Base-by-base conservation (phyloP, 2,797 vertebrate genomes). In the Ctenopoma kingsleyae region DNA sequence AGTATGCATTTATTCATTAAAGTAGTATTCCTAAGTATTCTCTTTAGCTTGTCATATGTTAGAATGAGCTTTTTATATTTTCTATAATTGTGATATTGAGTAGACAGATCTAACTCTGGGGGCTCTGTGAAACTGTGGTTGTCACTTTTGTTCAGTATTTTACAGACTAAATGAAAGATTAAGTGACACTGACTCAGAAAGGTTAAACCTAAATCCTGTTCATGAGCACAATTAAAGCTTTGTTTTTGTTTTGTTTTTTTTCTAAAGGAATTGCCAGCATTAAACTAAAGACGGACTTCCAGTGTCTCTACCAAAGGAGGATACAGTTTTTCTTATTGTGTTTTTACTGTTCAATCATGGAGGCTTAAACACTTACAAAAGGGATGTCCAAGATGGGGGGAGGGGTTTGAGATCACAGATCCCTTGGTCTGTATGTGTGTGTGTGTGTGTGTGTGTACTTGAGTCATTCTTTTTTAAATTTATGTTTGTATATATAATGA, bases 331-430 rank as follows among this genome's bases (percentile, higher is more conserved):
- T 75, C 76, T 73, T 59, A 72, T 76, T 68, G 50, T 49, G 41
- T 76, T 81, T 69, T 74, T 66, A 58, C 20, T 67, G 13, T 80
- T 86, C 79, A 75, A 90, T 46, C 27, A 98, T 98, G 97, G 94
- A 92, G 55, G 70, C 81, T 82, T 98, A 98, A 88, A 79, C 83
- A 47, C 90, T 88, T 64, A 82, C 83, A 83, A 75, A 92, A 93
- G 95, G 91, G 96, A 95, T 96, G 91, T 91, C 87, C 90, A 71
- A 86, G 81, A 40, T 90, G 89, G 94, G 96, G 96, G 95, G 96
- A 95, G 96, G 94, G 96, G 94, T 96, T 94, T 97, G 94, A 94
- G 88, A 92, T 22, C 16, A 59, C 12, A 69, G 68, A 80, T 75
- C 73, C 84, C 81, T 81, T 82, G 78, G 82, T 87, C 81, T 81